Evolutionary conservation across 2,113 vertebrate species (phyloP).

Genomic region (Microcebus griseorufus): DNA sequence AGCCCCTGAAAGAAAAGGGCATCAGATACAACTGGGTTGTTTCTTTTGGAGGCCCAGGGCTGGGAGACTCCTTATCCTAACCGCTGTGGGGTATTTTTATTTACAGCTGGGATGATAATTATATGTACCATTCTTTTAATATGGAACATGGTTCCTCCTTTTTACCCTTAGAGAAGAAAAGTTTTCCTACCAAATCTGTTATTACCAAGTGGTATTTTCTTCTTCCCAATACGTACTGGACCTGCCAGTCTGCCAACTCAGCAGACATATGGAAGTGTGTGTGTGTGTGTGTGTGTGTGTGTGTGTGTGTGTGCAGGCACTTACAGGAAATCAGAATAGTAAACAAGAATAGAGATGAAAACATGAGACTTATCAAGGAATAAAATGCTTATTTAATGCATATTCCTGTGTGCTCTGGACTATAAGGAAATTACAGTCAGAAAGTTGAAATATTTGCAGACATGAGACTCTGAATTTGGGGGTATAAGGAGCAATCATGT

Average conservation of each 20-base stretch:
- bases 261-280: constrained; percentile 55
- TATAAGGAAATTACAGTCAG: neutral
- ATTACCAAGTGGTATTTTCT: constrained; percentile 83
- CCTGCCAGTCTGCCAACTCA: constrained; percentile 82
- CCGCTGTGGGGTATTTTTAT: constrained; percentile 82
- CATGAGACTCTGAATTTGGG: neutral
- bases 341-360: neutral
- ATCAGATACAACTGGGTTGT: constrained; percentile 55
- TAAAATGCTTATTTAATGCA: neutral
- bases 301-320: neutral
- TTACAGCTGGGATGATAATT: constrained; percentile 85
- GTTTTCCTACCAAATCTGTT: constrained; percentile 80
- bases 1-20: neutral
- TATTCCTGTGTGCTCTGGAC: neutral
- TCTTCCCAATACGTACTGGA: constrained; percentile 60
- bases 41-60: constrained; percentile 68
- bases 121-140: constrained; percentile 77
- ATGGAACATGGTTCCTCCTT: constrained; percentile 77
- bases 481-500: neutral
- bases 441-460: neutral
- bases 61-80: constrained; percentile 76
- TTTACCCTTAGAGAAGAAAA: constrained; percentile 75
- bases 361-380: neutral
- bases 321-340: neutral
- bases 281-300: neutral